Conservation (phyloP, 1,140 invertebrate species). For the Bombus impatiens region DNA sequence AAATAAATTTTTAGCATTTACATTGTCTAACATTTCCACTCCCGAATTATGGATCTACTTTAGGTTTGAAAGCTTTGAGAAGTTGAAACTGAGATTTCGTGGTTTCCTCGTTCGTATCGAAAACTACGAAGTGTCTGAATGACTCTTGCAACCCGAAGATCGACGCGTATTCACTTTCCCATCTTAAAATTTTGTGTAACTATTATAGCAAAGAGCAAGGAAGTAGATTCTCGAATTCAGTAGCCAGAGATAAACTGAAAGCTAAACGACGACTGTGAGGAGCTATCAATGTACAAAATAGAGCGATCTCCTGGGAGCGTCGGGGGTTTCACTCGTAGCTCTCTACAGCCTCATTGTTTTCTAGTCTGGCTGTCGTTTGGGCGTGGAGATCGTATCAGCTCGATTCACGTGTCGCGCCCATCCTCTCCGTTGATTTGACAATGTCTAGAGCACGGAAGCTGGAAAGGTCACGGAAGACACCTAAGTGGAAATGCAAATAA, state of each 20-base stretch:
- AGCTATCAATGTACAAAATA: slow-evolving; percentile 40
- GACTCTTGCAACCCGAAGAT: too few species aligned
- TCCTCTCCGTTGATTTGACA: slow-evolving; percentile 57
- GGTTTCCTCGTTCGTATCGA: too few species aligned
- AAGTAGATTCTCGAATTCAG: background rate
- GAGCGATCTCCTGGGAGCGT: slow-evolving; percentile 50
- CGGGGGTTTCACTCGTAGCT: background rate
- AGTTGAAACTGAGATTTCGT: too few species aligned
- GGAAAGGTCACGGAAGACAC: slow-evolving; percentile 60
- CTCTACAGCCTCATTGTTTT: slow-evolving; percentile 19
- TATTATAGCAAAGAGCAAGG: background rate
- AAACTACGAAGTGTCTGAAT: too few species aligned
- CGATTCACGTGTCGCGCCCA: slow-evolving; percentile 50
- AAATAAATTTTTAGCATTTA: too few species aligned
- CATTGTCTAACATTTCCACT: too few species aligned
- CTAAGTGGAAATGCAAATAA: slow-evolving; percentile 74
- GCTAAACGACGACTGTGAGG: background rate
- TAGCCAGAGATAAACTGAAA: background rate
- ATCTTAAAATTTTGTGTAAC: background rate
- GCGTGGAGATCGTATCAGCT: slow-evolving; percentile 59
- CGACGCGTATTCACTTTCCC: background rate
- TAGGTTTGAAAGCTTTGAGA: too few species aligned
- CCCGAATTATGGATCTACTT: too few species aligned
- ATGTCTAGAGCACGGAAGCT: slow-evolving; percentile 54
- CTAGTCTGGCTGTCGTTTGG: slow-evolving; percentile 40